Evolutionary conservation across 2,113 vertebrate genomes (phyloP).

Genomic region (Apistogramma diplotaenia): DNA sequence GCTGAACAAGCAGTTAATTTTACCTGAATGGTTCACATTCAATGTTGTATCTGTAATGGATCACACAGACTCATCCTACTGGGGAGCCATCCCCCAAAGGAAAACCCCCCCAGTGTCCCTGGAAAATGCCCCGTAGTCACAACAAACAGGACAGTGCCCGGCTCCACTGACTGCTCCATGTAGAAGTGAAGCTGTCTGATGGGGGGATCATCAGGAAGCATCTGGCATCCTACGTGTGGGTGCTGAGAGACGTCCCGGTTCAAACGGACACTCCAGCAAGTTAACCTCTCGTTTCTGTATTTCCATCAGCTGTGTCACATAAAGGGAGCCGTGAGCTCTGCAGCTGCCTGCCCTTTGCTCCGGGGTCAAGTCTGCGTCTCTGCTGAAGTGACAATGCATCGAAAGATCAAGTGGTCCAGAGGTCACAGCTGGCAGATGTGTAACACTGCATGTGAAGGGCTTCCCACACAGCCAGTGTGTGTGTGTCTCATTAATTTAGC

Average conservation of each 20-base stretch:
- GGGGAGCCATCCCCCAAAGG: not conserved
- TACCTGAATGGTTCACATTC: not conserved
- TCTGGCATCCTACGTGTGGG: constrained; percentile 51
- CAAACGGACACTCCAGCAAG: not conserved
- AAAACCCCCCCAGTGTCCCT: constrained; percentile 19
- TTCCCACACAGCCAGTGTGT: not conserved
- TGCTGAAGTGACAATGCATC: constrained; percentile 39
- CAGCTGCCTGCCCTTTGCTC: constrained; percentile 38
- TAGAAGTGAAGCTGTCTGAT: constrained; percentile 26
- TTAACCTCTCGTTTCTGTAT: not conserved
- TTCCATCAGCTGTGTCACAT: not conserved
- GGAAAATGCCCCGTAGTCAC: constrained; percentile 47
- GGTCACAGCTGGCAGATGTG: constrained; percentile 48
- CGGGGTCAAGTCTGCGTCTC: constrained; percentile 34
- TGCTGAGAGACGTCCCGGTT: constrained; percentile 21
- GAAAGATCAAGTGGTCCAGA: constrained; percentile 56
- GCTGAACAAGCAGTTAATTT: not conserved
- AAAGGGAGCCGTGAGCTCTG: not conserved
- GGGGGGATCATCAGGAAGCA: constrained; percentile 61
- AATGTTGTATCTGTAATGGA: not conserved
- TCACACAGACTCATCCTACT: not conserved
- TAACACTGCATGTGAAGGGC: not conserved
- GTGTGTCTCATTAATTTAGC: not conserved
- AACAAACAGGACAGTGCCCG: constrained; percentile 48
- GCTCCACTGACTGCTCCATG: not conserved